Conservation (phyloP, 2,888 invertebrate genomes). For the Scaptomyza parva region DNA sequence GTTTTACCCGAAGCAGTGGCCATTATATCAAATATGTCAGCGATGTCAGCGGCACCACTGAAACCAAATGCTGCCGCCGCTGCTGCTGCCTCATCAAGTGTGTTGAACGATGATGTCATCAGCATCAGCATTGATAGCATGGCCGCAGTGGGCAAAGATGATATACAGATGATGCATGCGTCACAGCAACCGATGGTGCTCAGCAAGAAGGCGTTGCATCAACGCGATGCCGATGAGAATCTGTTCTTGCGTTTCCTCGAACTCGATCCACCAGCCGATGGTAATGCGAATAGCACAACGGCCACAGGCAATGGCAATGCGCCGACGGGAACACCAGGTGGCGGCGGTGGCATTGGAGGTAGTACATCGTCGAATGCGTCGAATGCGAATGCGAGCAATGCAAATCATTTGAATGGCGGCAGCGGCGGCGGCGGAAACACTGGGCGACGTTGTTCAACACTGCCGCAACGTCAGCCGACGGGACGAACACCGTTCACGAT, state of each 20-base stretch:
- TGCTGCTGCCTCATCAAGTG: slow-evolving; percentile 14
- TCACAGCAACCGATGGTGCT: slow-evolving; percentile 78
- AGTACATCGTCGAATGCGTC: slow-evolving; percentile 31
- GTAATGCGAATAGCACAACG: slow-evolving; percentile 85
- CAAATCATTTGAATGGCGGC: slow-evolving; percentile 85
- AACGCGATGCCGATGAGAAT: slow-evolving; percentile 90
- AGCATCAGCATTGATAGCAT: slow-evolving; percentile 83
- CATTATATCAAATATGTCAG: slow-evolving; percentile 24
- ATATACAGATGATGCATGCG: slow-evolving; percentile 15
- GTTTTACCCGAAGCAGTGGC: slow-evolving; percentile 18
- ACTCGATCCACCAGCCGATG: slow-evolving; percentile 88
- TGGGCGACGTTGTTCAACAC: slow-evolving; percentile 54
- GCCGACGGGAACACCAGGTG: not conserved
- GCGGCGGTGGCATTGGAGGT: slow-evolving; percentile 3
- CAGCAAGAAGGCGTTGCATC: slow-evolving; percentile 87
- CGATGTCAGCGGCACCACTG: slow-evolving; percentile 73
- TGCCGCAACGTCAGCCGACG: slow-evolving; percentile 78
- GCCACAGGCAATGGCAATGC: not conserved
- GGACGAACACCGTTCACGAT: slow-evolving; percentile 94
- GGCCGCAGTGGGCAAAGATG: slow-evolving; percentile 49
- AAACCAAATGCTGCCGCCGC: slow-evolving; percentile 65
- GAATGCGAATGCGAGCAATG: slow-evolving; percentile 81
- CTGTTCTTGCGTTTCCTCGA: slow-evolving; percentile 91
- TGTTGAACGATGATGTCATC: slow-evolving; percentile 82
- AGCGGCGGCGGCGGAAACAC: slow-evolving; percentile 12